A percentile compares a stretch with the other conserved stretches of the same genome.
These are phyloP conservation scores for Drosophila saltans DNA, from an alignment of 1,140 invertebrate genomes.

Conservation along the genomic window DNA sequence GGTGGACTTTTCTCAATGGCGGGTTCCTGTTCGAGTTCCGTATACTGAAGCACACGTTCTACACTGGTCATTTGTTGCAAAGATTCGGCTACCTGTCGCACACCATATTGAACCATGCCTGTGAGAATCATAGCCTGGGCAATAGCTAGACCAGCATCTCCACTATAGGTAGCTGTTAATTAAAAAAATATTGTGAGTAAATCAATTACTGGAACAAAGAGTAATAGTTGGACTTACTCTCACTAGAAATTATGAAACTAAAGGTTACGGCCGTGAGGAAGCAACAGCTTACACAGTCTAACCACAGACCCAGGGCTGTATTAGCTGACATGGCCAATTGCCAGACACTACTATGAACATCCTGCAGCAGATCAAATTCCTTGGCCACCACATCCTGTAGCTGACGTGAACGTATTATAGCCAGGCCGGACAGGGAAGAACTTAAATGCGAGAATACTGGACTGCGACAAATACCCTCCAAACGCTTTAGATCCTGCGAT, in stretches of 20 bases:
- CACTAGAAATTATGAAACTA: constrained; percentile 84
- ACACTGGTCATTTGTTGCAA: constrained; percentile 94
- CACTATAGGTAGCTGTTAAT: constrained; percentile 84
- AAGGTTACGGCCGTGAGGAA: constrained; percentile 87
- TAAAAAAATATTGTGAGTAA: too few species aligned
- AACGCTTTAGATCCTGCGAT: constrained; percentile 91
- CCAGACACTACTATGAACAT: constrained; percentile 87
- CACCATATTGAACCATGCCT: constrained; percentile 93
- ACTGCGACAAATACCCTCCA: constrained; percentile 90
- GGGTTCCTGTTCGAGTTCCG: constrained; percentile 84
- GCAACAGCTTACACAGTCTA: constrained; percentile 88
- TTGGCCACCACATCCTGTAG: constrained; percentile 87
- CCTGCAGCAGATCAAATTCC: constrained; percentile 88
- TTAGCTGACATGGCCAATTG: constrained; percentile 86
- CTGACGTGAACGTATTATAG: constrained; percentile 90
- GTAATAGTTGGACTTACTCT: constrained; percentile 57
- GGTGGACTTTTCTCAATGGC: constrained; percentile 70
- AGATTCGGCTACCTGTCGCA: constrained; percentile 92
- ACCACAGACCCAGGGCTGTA: constrained; percentile 88
- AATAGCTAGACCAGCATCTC: constrained; percentile 91
- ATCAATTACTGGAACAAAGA: too few species aligned
- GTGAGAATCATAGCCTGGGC: constrained; percentile 92
- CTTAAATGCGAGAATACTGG: constrained; percentile 93
- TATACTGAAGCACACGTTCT: constrained; percentile 91
- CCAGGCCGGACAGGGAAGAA: constrained; percentile 90